Base-by-base conservation (phyloP, 1,140 invertebrate species). In the Heterodera schachtii region DNA sequence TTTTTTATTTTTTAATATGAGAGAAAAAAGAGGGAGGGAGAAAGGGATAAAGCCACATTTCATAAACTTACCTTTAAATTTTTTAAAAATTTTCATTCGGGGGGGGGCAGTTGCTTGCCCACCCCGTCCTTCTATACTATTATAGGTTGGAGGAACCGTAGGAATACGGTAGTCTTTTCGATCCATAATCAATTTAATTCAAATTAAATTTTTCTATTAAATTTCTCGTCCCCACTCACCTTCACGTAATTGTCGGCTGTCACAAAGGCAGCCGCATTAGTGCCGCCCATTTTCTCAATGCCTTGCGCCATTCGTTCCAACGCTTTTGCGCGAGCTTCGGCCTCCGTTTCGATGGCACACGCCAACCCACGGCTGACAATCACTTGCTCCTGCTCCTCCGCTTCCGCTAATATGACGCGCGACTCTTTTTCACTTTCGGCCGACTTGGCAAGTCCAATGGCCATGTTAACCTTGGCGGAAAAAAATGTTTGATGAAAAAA, bases 301-400 rank as follows among this genome's bases (percentile, higher is more conserved):
- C 92, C 90, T 1, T 94, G 93, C 43, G 97, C 92, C 9, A 94
- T 90, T 86, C 93, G 91, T 7, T 93, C 91, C 5, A 98, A 91
- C 69, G 95, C 94, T 77, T 93, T 93, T 0, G 95, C 93, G 87
- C 95, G 91, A 16, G 96, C 96, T 89, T 94, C 93, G 0, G 96
- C 95, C 49, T 96, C 93, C 0, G 94, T 93, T 31, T 96, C 87
- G 86, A 97, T 93, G 9, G 95, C 96, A 85, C 94, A 92, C 7
- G 96, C 95, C 90, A 97, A 94, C 89, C 95, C 95, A 81, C 91
- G 92, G 3, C 95, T 95, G 90, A 93, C 93, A 90, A 96, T 96
- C 80, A 96, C 95, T 87, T 82, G 77, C 41, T 96, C 94, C 64
- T 95, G 93, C 87, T 47, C 69, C 13, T 73, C 49, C 31, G 82